A percentile compares a stretch with the other conserved stretches of the same genome.
Evolutionary conservation across 2,888 invertebrate genomes (phyloP).

Genomic region (Parelbella ahira): DNA sequence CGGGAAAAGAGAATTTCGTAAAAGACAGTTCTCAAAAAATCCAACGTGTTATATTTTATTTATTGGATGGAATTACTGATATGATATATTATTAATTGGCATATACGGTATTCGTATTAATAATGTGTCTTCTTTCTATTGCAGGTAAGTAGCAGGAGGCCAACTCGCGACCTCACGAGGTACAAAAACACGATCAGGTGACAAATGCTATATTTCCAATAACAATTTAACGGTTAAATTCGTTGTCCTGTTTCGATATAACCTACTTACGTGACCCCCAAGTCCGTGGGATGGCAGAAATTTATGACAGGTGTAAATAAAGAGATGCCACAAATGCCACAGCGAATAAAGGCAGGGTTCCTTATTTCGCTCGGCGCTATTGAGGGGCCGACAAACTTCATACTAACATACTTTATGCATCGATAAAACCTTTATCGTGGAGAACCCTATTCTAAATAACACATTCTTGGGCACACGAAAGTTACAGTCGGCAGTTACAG

Average conservation of each 20-base stretch:
- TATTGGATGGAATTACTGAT: no score
- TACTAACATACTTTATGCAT: conserved; percentile 74
- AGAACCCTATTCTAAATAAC: conserved; percentile 69
- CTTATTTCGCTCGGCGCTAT: conserved; percentile 41
- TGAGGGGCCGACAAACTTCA: conserved; percentile 57
- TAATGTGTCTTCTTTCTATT: conserved; percentile 35
- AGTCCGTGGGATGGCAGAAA: conserved; percentile 34
- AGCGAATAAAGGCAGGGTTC: conserved; percentile 41
- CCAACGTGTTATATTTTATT: no score
- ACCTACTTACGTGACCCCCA: conserved; percentile 4
- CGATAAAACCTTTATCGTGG: conserved; percentile 69
- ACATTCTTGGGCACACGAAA: conserved; percentile 52
- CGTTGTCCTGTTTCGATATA: not conserved
- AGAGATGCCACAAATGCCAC: conserved; percentile 54
- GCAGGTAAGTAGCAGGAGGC: conserved; percentile 37
- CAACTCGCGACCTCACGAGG: not conserved
- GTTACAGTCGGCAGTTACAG: conserved; percentile 45
- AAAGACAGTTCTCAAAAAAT: conserved; percentile 8
- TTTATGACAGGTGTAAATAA: conserved; percentile 64
- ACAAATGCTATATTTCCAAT: no score
- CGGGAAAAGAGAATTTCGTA: conserved; percentile 9
- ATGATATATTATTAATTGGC: no score
- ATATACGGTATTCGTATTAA: no score
- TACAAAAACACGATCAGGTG: no score
- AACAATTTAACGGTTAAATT: conserved; percentile 9